Percentiles rank a stretch among this genome's conserved stretches.
phyloP scores from a whole-genome alignment of 2,113 vertebrate genomes.

The Thalassoma bifasciatum region DNA sequence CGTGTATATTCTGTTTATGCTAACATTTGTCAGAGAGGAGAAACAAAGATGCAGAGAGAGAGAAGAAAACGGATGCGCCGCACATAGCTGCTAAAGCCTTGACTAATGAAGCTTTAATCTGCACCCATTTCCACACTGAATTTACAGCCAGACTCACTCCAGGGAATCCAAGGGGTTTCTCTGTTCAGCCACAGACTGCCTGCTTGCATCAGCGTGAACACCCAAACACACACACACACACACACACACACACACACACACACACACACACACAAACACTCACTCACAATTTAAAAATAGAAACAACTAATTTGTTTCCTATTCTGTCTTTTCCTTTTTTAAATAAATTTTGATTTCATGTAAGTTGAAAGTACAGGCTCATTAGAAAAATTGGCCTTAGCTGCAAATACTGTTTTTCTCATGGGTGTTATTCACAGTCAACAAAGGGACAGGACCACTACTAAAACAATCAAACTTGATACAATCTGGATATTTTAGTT shows the following conservation, averaged over 20 bases:
- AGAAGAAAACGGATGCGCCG: constrained; percentile 7
- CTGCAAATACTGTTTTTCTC: not conserved
- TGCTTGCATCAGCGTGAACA: constrained; percentile 20
- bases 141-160: constrained; percentile 51
- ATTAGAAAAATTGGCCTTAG: not conserved
- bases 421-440: too few relatives aligned
- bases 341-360: not conserved
- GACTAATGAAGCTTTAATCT: constrained; percentile 76
- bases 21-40: not conserved
- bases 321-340: not conserved
- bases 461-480: too few relatives aligned
- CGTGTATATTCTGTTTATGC: constrained; percentile 25
- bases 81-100: constrained; percentile 57
- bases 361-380: not conserved
- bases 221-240: constrained; percentile 10
- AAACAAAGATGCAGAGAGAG: constrained; percentile 32
- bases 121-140: constrained; percentile 68
- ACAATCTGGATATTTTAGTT: too few relatives aligned
- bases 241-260: too few relatives aligned
- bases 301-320: not conserved
- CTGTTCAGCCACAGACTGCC: constrained; percentile 28
- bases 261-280: too few relatives aligned
- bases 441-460: too few relatives aligned
- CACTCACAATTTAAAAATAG: not conserved
- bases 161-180: constrained; percentile 53